Percentiles rank a stretch among this genome's conserved stretches.
Evolutionary conservation across 1,140 invertebrate species (phyloP).

Genomic region (Drosophila baimaii): DNA sequence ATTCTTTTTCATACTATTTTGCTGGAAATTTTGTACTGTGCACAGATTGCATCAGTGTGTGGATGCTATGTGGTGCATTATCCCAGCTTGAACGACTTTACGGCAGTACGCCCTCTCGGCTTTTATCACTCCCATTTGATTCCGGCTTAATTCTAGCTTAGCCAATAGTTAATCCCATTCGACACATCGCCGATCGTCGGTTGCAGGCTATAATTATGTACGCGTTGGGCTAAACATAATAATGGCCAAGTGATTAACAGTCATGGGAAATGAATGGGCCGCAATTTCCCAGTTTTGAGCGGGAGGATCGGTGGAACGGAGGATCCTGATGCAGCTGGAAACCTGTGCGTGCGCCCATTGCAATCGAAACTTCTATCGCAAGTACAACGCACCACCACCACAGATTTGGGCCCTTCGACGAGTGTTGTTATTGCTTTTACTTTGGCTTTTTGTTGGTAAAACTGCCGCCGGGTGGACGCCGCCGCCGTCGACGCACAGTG

Average conservation of each 20-base stretch:
- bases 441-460: conserved; percentile 23
- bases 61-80: neutral
- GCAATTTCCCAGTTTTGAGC: conserved; percentile 72
- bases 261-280: conserved; percentile 79
- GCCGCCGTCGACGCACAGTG: conserved; percentile 50
- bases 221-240: conserved; percentile 73
- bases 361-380: conserved; percentile 80
- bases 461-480: conserved; percentile 66
- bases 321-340: conserved; percentile 15
- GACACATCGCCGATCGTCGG: conserved; percentile 60
- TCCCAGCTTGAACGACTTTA: conserved; percentile 12
- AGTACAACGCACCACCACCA: conserved; percentile 58
- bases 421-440: conserved; percentile 9
- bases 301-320: conserved; percentile 2
- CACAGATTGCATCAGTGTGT: neutral
- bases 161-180: conserved; percentile 74
- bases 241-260: conserved; percentile 79
- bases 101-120: conserved; percentile 12
- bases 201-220: conserved; percentile 74
- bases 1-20: too few relatives aligned
- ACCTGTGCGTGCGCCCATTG: conserved; percentile 67
- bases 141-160: conserved; percentile 23
- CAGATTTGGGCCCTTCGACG: conserved; percentile 74
- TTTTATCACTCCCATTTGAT: conserved; percentile 41
- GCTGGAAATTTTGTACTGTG: neutral